Evolutionary conservation across 2,797 vertebrate species (phyloP).

Genomic region (Phataginus tricuspis): DNA sequence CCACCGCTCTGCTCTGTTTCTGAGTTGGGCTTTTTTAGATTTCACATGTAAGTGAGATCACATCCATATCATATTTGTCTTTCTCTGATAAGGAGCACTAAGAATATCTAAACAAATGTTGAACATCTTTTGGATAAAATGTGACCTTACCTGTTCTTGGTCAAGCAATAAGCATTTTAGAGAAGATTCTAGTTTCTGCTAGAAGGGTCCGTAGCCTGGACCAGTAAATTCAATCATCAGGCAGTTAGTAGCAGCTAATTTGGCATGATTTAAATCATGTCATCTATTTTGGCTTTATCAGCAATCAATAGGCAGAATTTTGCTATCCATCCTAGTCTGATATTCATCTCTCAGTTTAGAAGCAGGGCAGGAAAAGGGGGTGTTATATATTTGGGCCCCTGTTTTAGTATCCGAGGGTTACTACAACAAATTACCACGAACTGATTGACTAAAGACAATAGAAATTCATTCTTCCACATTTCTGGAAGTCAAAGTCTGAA

Average conservation of each 20-base stretch:
- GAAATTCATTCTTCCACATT: neutral
- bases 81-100: neutral
- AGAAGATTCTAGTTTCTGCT: neutral
- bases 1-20: neutral
- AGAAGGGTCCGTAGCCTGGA: neutral
- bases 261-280: neutral
- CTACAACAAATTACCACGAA: neutral
- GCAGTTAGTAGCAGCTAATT: neutral
- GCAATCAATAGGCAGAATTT: neutral
- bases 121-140: neutral
- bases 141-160: neutral
- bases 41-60: neutral
- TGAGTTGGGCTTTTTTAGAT: neutral
- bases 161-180: neutral
- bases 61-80: neutral
- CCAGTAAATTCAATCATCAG: neutral
- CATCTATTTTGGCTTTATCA: neutral
- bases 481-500: neutral
- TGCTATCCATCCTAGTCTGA: neutral
- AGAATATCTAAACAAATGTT: neutral
- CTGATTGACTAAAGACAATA: neutral
- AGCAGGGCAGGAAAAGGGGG: neutral
- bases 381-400: neutral
- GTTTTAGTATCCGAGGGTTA: neutral
- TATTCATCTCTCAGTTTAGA: neutral